Evolutionary conservation across 1,140 invertebrate species (phyloP).

Genomic region (Homarus americanus): DNA sequence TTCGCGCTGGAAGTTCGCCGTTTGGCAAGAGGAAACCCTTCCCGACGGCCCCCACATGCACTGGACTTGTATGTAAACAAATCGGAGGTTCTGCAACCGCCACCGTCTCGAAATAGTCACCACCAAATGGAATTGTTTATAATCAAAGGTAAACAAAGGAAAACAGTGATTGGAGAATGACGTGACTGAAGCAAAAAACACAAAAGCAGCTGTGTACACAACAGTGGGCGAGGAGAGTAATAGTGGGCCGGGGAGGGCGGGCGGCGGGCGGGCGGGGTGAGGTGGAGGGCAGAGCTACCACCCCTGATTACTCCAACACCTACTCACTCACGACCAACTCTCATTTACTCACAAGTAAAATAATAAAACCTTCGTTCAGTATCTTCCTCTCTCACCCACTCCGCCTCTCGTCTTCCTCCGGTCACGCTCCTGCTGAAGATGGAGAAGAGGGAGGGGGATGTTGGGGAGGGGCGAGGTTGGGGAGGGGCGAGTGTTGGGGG

Average conservation of each 20-base stretch:
- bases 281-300: too few relatives aligned
- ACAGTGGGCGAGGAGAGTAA: conserved; percentile 14
- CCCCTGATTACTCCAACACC: too few relatives aligned
- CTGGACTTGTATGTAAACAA: conserved; percentile 55
- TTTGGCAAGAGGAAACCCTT: background rate
- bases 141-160: conserved; percentile 63
- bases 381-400: background rate
- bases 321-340: too few relatives aligned
- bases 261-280: too few relatives aligned
- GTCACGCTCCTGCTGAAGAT: too few relatives aligned
- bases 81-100: conserved; percentile 12
- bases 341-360: too few relatives aligned
- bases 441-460: too few relatives aligned
- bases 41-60: background rate
- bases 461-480: too few relatives aligned
- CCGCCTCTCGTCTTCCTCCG: background rate
- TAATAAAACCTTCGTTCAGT: too few relatives aligned
- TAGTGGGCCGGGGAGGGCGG: background rate
- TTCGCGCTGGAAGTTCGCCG: conserved; percentile 13
- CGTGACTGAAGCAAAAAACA: conserved; percentile 46
- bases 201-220: conserved; percentile 47
- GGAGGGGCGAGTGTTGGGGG: background rate
- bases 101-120: conserved; percentile 51
- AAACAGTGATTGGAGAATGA: conserved; percentile 63
- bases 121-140: conserved; percentile 67